Evolutionary conservation across 2,888 invertebrate genomes (phyloP).

Genomic region (Tridacna gigas): DNA sequence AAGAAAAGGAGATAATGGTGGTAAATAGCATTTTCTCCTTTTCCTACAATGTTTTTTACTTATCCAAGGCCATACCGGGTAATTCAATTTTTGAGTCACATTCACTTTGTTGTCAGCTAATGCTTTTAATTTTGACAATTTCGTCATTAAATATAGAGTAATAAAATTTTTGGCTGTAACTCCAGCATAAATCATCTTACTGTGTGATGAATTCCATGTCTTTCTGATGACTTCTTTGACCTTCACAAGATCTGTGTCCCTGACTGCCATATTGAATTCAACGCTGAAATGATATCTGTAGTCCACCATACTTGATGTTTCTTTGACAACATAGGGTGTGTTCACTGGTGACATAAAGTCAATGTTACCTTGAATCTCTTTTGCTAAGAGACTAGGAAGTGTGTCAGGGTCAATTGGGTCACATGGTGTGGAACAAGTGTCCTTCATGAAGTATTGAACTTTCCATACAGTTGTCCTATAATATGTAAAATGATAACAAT

Average conservation of each 20-base stretch:
- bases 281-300: slow-evolving; percentile 63
- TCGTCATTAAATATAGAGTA: no score
- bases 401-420: slow-evolving; percentile 62
- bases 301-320: slow-evolving; percentile 41
- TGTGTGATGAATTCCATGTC: slow-evolving; percentile 52
- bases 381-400: slow-evolving; percentile 48
- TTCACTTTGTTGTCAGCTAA: no score
- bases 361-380: slow-evolving; percentile 48
- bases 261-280: slow-evolving; percentile 47
- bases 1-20: no score
- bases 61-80: no score
- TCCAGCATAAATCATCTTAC: slow-evolving; percentile 15
- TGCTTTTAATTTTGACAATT: no score
- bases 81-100: no score
- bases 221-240: slow-evolving; percentile 44
- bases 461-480: slow-evolving; percentile 65
- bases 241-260: slow-evolving; percentile 44
- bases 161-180: no score
- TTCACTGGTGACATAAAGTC: slow-evolving; percentile 50
- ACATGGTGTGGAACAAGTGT: slow-evolving; percentile 38
- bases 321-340: slow-evolving; percentile 39
- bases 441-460: slow-evolving; percentile 65
- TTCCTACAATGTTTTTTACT: no score
- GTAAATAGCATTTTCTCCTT: no score
- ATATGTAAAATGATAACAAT: neutral